Evolutionary conservation across 2,113 vertebrate species (phyloP).

Genomic region (Lynx canadensis): DNA sequence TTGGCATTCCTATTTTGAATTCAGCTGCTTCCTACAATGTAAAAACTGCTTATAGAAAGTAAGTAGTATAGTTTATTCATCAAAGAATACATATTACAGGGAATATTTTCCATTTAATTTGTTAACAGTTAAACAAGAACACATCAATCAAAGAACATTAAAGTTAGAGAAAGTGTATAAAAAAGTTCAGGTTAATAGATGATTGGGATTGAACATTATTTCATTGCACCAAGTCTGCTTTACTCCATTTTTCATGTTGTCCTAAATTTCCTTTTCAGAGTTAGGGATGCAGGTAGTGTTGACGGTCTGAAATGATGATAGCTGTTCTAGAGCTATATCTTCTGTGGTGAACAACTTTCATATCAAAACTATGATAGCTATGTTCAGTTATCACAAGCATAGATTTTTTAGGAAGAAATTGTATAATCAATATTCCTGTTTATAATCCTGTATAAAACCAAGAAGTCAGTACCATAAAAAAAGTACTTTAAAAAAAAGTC

Average conservation of each 20-base stretch:
- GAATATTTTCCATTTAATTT: slow-evolving; percentile 29
- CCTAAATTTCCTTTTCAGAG: slow-evolving; percentile 36
- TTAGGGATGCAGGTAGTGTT: background rate
- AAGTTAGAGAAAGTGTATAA: background rate
- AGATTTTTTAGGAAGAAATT: background rate
- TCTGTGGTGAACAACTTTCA: background rate
- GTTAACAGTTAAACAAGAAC: background rate
- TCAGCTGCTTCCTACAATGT: slow-evolving; percentile 99
- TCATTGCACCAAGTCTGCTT: background rate
- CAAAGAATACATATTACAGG: slow-evolving; percentile 25
- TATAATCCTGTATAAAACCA: background rate
- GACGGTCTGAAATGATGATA: background rate
- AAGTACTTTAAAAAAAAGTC: background rate
- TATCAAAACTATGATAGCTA: background rate
- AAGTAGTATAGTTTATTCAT: slow-evolving; percentile 82
- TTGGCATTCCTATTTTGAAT: slow-evolving; percentile 99
- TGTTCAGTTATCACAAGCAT: background rate
- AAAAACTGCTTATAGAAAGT: slow-evolving; percentile 99
- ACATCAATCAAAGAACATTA: background rate
- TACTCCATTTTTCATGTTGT: background rate
- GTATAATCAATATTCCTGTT: slow-evolving; percentile 23
- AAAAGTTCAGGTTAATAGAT: background rate
- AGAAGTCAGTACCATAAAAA: slow-evolving; percentile 28
- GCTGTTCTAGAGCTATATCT: background rate
- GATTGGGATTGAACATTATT: background rate